These are phyloP conservation scores for Chlorops oryzae DNA, from an alignment of 1,140 invertebrate genomes.

Conservation along the genomic window DNA sequence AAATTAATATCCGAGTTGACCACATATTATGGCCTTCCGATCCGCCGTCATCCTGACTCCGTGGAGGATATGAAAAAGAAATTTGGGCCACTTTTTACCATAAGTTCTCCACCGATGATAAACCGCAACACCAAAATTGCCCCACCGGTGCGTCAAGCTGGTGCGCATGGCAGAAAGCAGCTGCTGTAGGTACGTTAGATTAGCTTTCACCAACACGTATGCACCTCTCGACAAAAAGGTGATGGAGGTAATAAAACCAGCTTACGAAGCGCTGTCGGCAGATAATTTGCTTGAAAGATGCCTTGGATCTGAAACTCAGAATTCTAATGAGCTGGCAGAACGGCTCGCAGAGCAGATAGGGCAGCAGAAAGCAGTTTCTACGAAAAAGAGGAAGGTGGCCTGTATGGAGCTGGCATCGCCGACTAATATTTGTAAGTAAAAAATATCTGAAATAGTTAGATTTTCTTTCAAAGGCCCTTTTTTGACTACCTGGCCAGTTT, in stretches of 20 bases:
- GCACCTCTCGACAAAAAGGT: not conserved
- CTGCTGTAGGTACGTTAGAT: not conserved
- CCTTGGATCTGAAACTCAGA: not conserved
- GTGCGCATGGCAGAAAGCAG: slow-evolving; percentile 21
- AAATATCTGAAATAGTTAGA: no score
- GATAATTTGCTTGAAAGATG: not conserved
- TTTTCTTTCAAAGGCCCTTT: no score
- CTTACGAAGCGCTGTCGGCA: not conserved
- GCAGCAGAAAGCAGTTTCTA: no score
- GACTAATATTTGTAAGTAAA: no score
- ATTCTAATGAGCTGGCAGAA: slow-evolving; percentile 1
- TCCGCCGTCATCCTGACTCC: slow-evolving; percentile 24
- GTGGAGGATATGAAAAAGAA: slow-evolving; percentile 25
- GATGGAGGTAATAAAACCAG: not conserved
- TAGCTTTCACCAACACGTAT: not conserved
- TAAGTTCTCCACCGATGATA: slow-evolving; percentile 22
- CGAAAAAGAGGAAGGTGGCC: no score
- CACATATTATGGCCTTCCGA: slow-evolving; percentile 29
- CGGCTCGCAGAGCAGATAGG: no score
- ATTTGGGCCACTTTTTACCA: slow-evolving; percentile 28
- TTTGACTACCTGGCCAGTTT: no score
- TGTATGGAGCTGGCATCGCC: no score
- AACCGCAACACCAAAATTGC: no score
- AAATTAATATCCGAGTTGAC: slow-evolving; percentile 20
- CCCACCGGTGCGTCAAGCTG: slow-evolving; percentile 13